Percentiles rank a stretch among this genome's conserved stretches.
phyloP scores from a whole-genome alignment of 2,797 vertebrate species.

The Buceros bicornis region DNA sequence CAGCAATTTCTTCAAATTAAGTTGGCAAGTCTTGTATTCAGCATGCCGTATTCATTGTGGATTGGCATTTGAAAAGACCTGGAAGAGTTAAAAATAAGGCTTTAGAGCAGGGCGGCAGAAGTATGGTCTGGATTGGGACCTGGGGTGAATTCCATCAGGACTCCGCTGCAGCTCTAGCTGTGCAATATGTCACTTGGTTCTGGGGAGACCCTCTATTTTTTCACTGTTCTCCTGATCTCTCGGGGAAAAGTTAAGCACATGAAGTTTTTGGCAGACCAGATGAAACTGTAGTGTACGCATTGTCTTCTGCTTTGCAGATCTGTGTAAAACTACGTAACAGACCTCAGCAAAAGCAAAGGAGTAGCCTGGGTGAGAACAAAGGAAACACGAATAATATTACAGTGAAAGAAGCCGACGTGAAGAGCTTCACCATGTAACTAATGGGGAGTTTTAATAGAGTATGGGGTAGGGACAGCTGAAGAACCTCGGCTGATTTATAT shows the following conservation, averaged over 20 bases:
- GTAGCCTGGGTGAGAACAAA: not conserved
- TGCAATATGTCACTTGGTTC: not conserved
- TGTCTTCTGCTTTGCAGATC: not conserved
- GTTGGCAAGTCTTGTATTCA: slow-evolving; percentile 49
- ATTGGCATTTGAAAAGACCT: slow-evolving; percentile 48
- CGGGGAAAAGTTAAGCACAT: not conserved
- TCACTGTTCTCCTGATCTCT: not conserved
- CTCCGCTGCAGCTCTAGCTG: not conserved
- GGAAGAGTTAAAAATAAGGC: slow-evolving; percentile 37
- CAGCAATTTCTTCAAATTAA: slow-evolving; percentile 71
- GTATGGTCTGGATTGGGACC: not conserved
- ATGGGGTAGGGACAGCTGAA: not conserved
- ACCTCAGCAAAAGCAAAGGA: slow-evolving; percentile 11
- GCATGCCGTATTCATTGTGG: not conserved
- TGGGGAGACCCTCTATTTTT: not conserved
- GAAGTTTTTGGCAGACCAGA: not conserved
- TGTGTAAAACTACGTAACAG: not conserved
- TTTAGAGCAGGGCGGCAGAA: not conserved
- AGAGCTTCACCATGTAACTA: not conserved
- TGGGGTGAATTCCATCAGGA: not conserved
- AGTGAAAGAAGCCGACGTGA: not conserved
- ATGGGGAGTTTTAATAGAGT: not conserved
- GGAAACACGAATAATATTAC: not conserved
- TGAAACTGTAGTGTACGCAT: not conserved
- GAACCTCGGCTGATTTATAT: not conserved